Conservation (phyloP, 2,797 vertebrate genomes). For the Huso huso region DNA sequence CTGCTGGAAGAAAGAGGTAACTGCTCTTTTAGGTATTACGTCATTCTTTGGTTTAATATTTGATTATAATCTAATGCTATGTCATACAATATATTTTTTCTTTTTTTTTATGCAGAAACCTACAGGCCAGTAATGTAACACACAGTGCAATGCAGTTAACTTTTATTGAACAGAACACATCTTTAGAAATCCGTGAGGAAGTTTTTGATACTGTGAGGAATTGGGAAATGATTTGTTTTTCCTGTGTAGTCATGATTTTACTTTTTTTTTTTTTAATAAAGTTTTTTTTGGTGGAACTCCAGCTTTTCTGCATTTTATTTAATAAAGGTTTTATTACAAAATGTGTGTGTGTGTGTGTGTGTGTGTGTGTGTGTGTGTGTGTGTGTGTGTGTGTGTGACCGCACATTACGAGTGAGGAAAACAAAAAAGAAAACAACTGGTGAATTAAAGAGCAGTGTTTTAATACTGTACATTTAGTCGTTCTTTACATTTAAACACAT, state of each 20-base stretch:
- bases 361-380: too few species aligned
- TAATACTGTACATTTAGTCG: too few species aligned
- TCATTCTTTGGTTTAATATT: not conserved
- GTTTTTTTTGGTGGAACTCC: constrained; percentile 62
- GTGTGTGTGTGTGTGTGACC: too few species aligned
- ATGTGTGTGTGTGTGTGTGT: too few species aligned
- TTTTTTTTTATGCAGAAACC: constrained; percentile 73
- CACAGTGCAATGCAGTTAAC: constrained; percentile 76
- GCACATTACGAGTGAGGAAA: too few species aligned
- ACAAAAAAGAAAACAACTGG: too few species aligned
- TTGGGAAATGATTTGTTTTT: constrained; percentile 66
- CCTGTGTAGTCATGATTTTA: constrained; percentile 66
- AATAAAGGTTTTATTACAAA: too few species aligned
- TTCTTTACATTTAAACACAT: too few species aligned
- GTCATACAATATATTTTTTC: constrained; percentile 9
- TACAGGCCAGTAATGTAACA: constrained; percentile 74
- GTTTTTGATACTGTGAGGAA: constrained; percentile 73
- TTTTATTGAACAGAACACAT: constrained; percentile 74
- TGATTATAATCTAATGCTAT: not conserved
- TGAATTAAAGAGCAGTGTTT: too few species aligned
- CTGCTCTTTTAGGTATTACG: not conserved
- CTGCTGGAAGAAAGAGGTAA: constrained; percentile 14
- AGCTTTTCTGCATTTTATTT: too few species aligned
- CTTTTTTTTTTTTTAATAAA: constrained; percentile 71
- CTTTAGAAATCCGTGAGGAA: constrained; percentile 67